These are phyloP conservation scores for Pycnonotus jocosus DNA, from an alignment of 2,113 vertebrate genomes.

Conservation along the genomic window DNA sequence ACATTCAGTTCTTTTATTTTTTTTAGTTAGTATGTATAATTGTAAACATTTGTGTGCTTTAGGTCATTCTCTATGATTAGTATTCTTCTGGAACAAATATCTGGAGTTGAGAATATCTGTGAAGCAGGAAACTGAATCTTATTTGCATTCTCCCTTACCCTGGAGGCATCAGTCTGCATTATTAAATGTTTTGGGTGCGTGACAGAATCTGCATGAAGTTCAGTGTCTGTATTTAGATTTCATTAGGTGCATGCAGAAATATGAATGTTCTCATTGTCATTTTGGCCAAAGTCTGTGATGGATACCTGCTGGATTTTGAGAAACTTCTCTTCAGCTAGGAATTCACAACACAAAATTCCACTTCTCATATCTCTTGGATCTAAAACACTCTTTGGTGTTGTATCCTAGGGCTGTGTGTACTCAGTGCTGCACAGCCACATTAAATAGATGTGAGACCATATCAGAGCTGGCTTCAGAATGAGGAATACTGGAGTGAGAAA, in stretches of 20 bases:
- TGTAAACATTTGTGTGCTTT: neutral
- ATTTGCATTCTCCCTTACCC: neutral
- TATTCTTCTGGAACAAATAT: slow-evolving; percentile 45
- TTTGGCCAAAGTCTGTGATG: neutral
- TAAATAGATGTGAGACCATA: neutral
- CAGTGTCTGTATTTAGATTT: neutral
- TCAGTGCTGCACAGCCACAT: neutral
- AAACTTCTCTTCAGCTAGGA: neutral
- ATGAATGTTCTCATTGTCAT: neutral
- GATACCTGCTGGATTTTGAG: neutral
- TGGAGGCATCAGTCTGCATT: neutral
- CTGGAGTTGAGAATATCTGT: slow-evolving; percentile 13
- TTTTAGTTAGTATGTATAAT: neutral
- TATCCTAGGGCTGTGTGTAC: neutral
- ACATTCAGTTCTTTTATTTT: neutral
- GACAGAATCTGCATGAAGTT: neutral
- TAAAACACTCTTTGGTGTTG: neutral
- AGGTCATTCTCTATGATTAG: slow-evolving; percentile 22
- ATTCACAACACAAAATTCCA: neutral
- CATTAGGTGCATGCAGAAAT: neutral
- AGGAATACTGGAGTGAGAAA: neutral
- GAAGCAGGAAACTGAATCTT: slow-evolving; percentile 7
- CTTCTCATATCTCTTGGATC: neutral
- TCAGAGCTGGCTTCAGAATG: neutral
- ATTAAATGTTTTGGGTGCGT: neutral